Conservation (phyloP, 2,113 vertebrate genomes). For the Pheucticus melanocephalus region DNA sequence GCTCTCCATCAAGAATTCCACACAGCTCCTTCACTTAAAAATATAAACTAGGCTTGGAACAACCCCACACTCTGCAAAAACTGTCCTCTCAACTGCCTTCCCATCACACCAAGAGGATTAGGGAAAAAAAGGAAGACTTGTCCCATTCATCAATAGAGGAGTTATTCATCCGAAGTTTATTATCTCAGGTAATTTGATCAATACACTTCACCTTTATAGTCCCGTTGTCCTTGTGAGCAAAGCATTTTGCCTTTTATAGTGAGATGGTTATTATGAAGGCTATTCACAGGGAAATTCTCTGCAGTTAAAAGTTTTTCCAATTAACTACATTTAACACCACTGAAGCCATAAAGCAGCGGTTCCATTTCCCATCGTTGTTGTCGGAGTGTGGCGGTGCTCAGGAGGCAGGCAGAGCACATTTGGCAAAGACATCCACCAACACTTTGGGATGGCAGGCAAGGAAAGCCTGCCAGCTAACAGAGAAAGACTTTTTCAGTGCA, state of each 20-base stretch:
- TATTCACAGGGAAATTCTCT: conserved; percentile 62
- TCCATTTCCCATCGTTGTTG: conserved; percentile 36
- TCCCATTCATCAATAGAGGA: conserved; percentile 65
- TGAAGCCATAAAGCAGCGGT: conserved; percentile 36
- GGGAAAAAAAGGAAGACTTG: conserved; percentile 16
- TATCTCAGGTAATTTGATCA: conserved; percentile 69
- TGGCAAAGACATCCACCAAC: not conserved
- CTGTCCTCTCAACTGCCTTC: not conserved
- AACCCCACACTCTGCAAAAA: not conserved
- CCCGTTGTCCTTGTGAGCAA: conserved; percentile 66
- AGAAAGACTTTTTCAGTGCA: not conserved
- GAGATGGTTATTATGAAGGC: conserved; percentile 64
- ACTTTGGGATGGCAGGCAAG: not conserved
- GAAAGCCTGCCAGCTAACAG: not conserved
- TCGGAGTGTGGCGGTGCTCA: not conserved
- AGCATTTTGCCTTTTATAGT: conserved; percentile 65
- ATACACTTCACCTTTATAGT: conserved; percentile 71
- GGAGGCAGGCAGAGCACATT: not conserved
- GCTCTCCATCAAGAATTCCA: not conserved
- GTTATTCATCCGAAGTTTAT: conserved; percentile 68
- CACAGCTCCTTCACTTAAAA: conserved; percentile 1
- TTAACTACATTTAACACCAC: conserved; percentile 66
- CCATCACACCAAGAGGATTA: not conserved
- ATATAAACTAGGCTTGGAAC: not conserved
- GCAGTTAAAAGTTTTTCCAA: conserved; percentile 70